Evolutionary conservation across 1,140 invertebrate genomes (phyloP), one percentile per base, ranked within the genome.

Genomic region (Pogonognathellus flavescens): DNA sequence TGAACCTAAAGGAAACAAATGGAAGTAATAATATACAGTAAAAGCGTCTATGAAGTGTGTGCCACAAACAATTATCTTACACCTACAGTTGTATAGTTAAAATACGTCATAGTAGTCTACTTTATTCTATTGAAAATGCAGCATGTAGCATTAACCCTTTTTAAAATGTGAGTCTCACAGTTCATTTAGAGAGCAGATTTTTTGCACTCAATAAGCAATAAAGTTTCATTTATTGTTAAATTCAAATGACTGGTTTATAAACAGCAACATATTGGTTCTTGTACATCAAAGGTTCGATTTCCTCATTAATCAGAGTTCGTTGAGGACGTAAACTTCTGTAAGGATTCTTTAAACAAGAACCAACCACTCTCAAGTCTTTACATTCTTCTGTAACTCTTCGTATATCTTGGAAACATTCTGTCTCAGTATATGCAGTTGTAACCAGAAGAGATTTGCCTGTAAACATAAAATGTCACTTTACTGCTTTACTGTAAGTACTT

Each of bases 251-350:
- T 76, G 70, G 70, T 50, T 76, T 86, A 16, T 88, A 86, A 82
- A 89, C 83, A 16, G 83, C 81, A 52, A 93, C 90, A 90, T 92
- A 94, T 90, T 93, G 93, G 91, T 95, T 95, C 88, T 95, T 95
- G 88, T 94, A 95, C 85, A 95, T 93, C 20, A 95, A 90, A 0
- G 94, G 94, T 18, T 91, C 92, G 25, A 92, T 92, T 72, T 95
- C 92, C 86, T 95, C 94, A 14, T 93, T 94, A 16, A 95, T 93
- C 87, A 95, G 94, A 89, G 95, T 95, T 53, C 94, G 92, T 87
- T 94, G 94, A 0, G 94, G 94, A 88, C 93, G 92, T 0, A 93
- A 90, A 80, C 94, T 94, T 0, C 93, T 90, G 86, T 93, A 95
- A 0, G 92, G 92, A 84, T 86, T 84, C 55, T 70, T 80, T 10